Evolutionary conservation across 1,140 invertebrate species (phyloP).

Genomic region (Drosophila paulistorum): DNA sequence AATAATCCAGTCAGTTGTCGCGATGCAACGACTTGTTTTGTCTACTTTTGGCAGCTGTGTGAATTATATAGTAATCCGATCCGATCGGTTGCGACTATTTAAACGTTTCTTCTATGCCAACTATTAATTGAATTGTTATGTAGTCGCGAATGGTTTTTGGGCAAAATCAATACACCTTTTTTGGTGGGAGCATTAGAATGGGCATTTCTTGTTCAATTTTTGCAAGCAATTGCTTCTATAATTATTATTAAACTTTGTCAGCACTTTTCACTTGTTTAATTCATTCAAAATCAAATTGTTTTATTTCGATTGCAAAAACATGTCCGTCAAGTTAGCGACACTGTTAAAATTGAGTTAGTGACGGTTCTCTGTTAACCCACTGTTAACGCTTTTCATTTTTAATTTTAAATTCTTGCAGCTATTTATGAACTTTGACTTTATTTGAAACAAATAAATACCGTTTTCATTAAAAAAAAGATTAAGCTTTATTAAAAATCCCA

Average conservation of each 20-base stretch:
- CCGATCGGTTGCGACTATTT: background rate
- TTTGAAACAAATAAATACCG: no score
- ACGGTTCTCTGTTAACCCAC: no score
- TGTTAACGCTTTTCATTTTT: no score
- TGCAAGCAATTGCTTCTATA: background rate
- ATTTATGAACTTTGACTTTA: no score
- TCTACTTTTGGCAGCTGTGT: background rate
- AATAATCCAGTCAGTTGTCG: background rate
- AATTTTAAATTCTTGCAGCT: no score
- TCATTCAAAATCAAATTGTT: background rate
- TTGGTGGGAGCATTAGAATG: background rate
- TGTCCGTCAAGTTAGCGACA: no score
- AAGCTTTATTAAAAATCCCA: no score
- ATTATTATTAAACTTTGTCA: background rate
- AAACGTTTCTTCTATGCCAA: background rate
- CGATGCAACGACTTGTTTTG: background rate
- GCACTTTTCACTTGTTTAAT: background rate
- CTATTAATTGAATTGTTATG: background rate
- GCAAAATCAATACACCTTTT: slow-evolving; percentile 4
- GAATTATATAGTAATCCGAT: background rate
- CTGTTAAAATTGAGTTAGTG: no score
- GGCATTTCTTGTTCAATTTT: background rate
- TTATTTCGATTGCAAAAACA: background rate
- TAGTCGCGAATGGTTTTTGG: background rate
- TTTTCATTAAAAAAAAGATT: no score